Evolutionary conservation across 2,113 vertebrate genomes (phyloP).

Genomic region (Dipodomys merriami): DNA sequence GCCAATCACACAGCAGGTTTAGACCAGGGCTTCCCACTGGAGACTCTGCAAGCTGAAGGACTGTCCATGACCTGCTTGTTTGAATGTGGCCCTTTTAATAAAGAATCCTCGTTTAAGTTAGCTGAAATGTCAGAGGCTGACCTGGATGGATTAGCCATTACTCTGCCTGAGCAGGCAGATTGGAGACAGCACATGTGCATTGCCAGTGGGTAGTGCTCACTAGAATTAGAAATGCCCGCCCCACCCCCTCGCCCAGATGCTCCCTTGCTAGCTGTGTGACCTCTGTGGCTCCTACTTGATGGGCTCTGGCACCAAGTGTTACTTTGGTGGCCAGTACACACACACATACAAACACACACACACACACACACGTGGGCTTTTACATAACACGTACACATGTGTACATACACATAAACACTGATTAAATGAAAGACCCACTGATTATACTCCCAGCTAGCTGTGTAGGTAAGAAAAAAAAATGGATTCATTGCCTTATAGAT

Average conservation of each 20-base stretch:
- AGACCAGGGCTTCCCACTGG: background rate
- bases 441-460: background rate
- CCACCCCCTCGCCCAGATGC: background rate
- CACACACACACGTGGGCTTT: too few relatives aligned
- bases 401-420: too few relatives aligned
- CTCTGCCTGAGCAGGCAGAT: too few relatives aligned
- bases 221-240: background rate
- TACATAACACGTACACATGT: too few relatives aligned
- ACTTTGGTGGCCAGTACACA: too few relatives aligned
- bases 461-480: background rate
- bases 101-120: too few relatives aligned
- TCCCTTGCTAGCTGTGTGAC: background rate
- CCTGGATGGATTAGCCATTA: background rate
- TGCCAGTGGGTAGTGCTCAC: fast-evolving
- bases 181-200: background rate
- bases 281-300: background rate
- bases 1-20: background rate
- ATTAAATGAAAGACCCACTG: background rate
- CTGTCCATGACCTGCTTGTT: fast-evolving
- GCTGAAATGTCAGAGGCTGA: background rate
- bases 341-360: too few relatives aligned
- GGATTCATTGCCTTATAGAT: background rate
- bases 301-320: too few relatives aligned
- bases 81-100: fast-evolving
- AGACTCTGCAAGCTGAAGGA: background rate